Evolutionary conservation across 23 tunicate genomes (phyloP).

Genomic region (Pegea sp.): DNA sequence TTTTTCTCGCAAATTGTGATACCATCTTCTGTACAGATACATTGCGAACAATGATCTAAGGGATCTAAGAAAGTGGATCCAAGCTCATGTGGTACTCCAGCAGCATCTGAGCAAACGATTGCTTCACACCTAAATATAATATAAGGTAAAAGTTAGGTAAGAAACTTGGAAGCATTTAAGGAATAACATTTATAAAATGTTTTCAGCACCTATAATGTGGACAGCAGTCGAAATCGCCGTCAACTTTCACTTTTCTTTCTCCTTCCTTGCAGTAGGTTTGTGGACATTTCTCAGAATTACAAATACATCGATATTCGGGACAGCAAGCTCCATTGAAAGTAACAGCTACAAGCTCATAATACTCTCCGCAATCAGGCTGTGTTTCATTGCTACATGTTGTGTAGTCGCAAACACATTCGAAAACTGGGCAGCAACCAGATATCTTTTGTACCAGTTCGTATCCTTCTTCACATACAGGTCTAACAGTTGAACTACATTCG

Average conservation of each 20-base stretch:
- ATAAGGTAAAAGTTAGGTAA: background rate
- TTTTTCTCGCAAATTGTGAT: conserved; percentile 21
- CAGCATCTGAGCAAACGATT: conserved; percentile 30
- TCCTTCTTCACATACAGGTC: conserved; percentile 38
- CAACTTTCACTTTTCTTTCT: conserved; percentile 39
- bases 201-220: conserved; percentile 53
- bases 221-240: conserved; percentile 44
- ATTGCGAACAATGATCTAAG: conserved; percentile 23
- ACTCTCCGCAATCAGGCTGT: conserved; percentile 37
- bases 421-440: conserved; percentile 73
- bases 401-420: conserved; percentile 71
- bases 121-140: conserved; percentile 40
- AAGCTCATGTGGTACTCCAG: conserved; percentile 22
- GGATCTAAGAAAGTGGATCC: conserved; percentile 50
- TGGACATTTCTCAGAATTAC: conserved; percentile 52
- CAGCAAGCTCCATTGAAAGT: conserved; percentile 34
- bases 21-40: conserved; percentile 46
- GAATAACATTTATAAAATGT: no score
- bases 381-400: conserved; percentile 9
- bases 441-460: conserved; percentile 71
- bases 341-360: conserved; percentile 23
- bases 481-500: conserved; percentile 22
- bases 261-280: conserved; percentile 25
- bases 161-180: background rate
- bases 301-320: conserved; percentile 63